These are phyloP conservation scores for Ricordea florida DNA, from an alignment of 92 coral and sea anemone species.

Conservation along the genomic window DNA sequence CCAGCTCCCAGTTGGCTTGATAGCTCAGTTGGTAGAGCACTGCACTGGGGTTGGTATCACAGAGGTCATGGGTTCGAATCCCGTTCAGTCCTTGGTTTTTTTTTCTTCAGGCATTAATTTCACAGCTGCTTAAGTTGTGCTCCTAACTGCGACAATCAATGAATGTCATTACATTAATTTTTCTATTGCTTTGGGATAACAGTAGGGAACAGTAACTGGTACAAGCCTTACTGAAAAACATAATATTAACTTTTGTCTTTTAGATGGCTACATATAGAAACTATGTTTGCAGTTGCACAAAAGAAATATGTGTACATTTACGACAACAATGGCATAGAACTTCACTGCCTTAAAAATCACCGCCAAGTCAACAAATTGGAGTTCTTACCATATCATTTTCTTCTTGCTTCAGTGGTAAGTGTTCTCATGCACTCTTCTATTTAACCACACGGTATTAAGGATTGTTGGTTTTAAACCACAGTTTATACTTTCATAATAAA, in stretches of 20 bases:
- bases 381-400: slow-evolving; percentile 95
- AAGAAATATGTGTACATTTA: slow-evolving; percentile 92
- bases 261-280: slow-evolving; percentile 97
- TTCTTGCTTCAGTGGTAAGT: slow-evolving; percentile 95
- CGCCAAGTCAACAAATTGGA: slow-evolving; percentile 85
- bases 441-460: background rate
- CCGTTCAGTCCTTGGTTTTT: no score
- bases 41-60: no score
- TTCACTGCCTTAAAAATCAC: slow-evolving; percentile 90
- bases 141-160: no score
- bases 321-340: slow-evolving; percentile 92
- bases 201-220: no score
- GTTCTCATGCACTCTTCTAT: background rate
- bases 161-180: no score
- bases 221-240: no score
- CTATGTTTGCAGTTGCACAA: slow-evolving; percentile 99
- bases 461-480: background rate
- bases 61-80: no score
- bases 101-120: no score
- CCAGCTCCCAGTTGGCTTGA: no score
- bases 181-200: no score
- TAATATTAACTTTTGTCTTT: background rate
- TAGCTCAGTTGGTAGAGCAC: no score
- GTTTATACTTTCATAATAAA: background rate
- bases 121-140: no score